Base-by-base conservation (phyloP, 2,888 invertebrate genomes). In the Alsophila aescularia region DNA sequence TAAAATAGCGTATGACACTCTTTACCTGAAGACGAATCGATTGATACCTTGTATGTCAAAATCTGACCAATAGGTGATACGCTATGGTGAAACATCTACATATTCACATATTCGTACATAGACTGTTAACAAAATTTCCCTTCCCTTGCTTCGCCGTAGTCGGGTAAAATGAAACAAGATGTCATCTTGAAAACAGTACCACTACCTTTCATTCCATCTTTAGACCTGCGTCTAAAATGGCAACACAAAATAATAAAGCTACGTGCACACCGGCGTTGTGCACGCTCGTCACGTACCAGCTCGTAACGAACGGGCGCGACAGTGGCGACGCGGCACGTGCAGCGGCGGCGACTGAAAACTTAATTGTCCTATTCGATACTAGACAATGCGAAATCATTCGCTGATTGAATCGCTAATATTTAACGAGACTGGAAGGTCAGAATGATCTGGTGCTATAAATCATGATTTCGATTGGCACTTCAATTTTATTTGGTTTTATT, bases 261-360 rank as follows among this genome's bases (percentile, higher is more conserved):
- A 36, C 60, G 52, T 50, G 69, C 61, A 60, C 67, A 57, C 52
- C 53, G 55, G 24, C 55, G 61, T 60, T 64, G 61, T 57, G 58
- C 58, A 71, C 71, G 72, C 73, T 52, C 56, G 64, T 75, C 81
- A 81, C 79, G 81, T 81, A 67, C 41, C 36, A 41, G 49, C 49
- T 63, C 54, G 75, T 81, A 81, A 83, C 78, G 81, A 83, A 72
- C 65, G 68, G 74, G 63, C 72, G 77, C 73, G 77, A 71, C 77
- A 63, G 70, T 60, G 65, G 67, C 72, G 66, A 68, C 72, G 67
- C 56, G 65, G 61, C 66, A 66, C 70, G 68, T 72, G 69, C 69
- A 65, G 58, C 65, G 58, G 60, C 60, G 59, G 36, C 42, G 40
- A 27, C 43, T 51, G 50, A 13, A 47, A 60, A 53, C 60, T 48